These are phyloP conservation scores for Girardia tigrina DNA, from an alignment of 2,888 invertebrate genomes.

Conservation along the genomic window DNA sequence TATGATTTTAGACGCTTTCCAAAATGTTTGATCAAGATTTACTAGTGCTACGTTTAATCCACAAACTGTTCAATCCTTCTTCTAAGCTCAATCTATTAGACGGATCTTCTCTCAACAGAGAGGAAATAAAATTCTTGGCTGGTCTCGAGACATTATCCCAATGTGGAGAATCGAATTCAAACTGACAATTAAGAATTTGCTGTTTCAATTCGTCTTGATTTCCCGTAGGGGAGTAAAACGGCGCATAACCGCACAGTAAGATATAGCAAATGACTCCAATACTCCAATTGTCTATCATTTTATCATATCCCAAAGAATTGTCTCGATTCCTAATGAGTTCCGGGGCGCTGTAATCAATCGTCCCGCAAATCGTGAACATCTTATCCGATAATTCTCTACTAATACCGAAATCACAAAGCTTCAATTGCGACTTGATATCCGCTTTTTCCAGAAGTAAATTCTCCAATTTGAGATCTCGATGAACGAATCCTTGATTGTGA, in stretches of 20 bases:
- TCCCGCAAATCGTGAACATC: constrained; percentile 34
- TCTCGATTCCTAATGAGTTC: constrained; percentile 29
- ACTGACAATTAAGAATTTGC: constrained; percentile 26
- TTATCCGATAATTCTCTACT: neutral
- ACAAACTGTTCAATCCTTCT: constrained; percentile 1
- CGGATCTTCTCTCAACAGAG: constrained; percentile 17
- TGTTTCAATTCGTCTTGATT: constrained; percentile 24
- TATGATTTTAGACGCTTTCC: too few species aligned
- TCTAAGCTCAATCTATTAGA: neutral
- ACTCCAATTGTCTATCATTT: constrained; percentile 29
- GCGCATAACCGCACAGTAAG: constrained; percentile 31
- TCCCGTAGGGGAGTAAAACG: constrained; percentile 30
- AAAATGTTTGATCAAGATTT: too few species aligned
- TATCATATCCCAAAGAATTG: neutral
- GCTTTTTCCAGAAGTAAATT: constrained; percentile 27
- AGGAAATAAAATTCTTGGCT: constrained; percentile 30
- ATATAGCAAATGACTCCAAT: constrained; percentile 34
- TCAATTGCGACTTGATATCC: neutral
- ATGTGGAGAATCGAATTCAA: constrained; percentile 28
- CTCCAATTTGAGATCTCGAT: constrained; percentile 33
- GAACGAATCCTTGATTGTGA: constrained; percentile 28
- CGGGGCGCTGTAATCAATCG: constrained; percentile 32
- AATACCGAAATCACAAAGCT: constrained; percentile 30
- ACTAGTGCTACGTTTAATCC: too few species aligned
- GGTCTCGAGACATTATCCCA: constrained; percentile 28